phyloP scores from a whole-genome alignment of 2,113 vertebrate genomes.

The Aspidoscelis tigris region DNA sequence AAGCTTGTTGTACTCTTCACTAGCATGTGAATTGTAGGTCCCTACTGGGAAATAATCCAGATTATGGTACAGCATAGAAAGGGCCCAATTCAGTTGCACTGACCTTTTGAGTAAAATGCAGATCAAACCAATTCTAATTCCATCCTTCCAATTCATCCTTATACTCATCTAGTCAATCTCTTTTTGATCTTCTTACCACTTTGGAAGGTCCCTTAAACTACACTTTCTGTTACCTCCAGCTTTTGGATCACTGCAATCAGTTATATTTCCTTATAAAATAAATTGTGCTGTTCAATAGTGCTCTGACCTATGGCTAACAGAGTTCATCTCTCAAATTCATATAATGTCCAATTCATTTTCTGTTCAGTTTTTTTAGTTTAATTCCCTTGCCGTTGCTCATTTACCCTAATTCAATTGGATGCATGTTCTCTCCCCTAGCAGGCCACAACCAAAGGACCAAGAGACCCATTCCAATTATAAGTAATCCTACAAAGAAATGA shows the following conservation, averaged over 20 bases:
- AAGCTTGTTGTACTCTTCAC: too few species aligned
- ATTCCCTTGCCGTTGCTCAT: conserved; percentile 52
- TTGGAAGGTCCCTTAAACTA: conserved; percentile 7
- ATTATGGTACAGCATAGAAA: too few species aligned
- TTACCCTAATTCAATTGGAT: conserved; percentile 56
- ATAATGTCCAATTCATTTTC: conserved; percentile 48
- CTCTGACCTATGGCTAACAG: conserved; percentile 26
- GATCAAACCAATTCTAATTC: too few species aligned
- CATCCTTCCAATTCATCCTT: neutral
- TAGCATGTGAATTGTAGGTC: too few species aligned
- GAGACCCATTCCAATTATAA: conserved; percentile 48
- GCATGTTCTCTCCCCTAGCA: conserved; percentile 19
- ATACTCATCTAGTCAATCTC: conserved; percentile 22
- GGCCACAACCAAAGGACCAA: conserved; percentile 31
- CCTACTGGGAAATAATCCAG: too few species aligned
- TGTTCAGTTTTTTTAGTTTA: conserved; percentile 46
- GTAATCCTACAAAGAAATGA: conserved; percentile 60
- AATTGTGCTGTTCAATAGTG: conserved; percentile 13
- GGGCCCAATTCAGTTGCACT: too few species aligned
- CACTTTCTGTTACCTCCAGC: neutral
- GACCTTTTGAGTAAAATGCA: too few species aligned
- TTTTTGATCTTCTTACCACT: conserved; percentile 27
- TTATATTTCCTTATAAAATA: neutral
- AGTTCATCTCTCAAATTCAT: conserved; percentile 30
- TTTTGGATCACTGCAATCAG: neutral